Evolutionary conservation across 1,140 invertebrate species (phyloP).

Genomic region (Sitobion miscanthi): DNA sequence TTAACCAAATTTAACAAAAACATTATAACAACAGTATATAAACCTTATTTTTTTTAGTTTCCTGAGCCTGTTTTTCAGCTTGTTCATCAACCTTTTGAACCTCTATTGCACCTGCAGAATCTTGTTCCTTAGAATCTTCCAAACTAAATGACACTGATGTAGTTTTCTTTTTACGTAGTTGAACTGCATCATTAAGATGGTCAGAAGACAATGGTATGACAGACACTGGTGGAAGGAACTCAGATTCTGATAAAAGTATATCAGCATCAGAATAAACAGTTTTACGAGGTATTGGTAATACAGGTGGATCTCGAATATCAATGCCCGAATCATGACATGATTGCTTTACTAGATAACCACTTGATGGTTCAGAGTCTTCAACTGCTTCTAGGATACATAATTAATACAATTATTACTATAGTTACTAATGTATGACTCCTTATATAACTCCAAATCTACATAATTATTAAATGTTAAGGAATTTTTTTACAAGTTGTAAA

Average conservation of each 20-base stretch:
- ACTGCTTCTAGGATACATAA: neutral
- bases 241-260: constrained; percentile 76
- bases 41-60: constrained; percentile 67
- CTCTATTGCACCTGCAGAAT: constrained; percentile 42
- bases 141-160: constrained; percentile 76
- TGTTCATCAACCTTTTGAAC: constrained; percentile 62
- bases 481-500: neutral
- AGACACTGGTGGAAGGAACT: constrained; percentile 82
- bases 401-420: constrained; percentile 11
- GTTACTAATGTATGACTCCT: neutral
- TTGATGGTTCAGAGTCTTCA: constrained; percentile 51
- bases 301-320: constrained; percentile 75
- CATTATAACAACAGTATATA: neutral
- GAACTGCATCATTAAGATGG: constrained; percentile 63
- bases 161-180: constrained; percentile 70
- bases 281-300: constrained; percentile 64
- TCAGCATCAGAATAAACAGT: constrained; percentile 80
- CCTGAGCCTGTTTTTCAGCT: constrained; percentile 66
- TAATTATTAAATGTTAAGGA: neutral
- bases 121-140: constrained; percentile 65
- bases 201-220: constrained; percentile 63
- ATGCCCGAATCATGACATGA: constrained; percentile 89
- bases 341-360: constrained; percentile 70
- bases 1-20: neutral
- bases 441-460: neutral